Conservation (phyloP, 2,113 vertebrate species). For the Oncorhynchus clarkii region DNA sequence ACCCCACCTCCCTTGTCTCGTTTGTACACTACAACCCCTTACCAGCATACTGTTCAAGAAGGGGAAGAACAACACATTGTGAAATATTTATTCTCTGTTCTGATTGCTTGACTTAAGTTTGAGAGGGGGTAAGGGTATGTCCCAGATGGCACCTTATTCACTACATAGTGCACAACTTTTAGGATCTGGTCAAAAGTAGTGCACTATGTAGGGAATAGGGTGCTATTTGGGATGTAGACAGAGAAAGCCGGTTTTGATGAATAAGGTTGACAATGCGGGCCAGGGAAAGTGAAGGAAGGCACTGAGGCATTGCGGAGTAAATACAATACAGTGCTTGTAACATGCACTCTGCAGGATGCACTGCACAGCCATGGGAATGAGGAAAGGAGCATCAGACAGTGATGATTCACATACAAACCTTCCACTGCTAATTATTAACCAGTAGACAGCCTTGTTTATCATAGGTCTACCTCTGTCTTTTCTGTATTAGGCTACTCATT, state of each 20-base stretch:
- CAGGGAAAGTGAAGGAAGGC: background rate
- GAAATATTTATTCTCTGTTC: slow-evolving; percentile 3
- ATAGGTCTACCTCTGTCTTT: background rate
- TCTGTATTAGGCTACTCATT: background rate
- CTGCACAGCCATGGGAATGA: slow-evolving; percentile 2
- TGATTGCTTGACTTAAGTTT: background rate
- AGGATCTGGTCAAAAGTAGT: too few species aligned
- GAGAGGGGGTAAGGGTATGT: too few species aligned
- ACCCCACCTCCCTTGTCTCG: background rate
- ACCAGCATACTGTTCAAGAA: background rate
- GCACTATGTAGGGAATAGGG: too few species aligned
- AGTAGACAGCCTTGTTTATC: background rate
- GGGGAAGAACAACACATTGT: background rate
- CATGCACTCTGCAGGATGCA: background rate
- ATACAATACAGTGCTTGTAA: slow-evolving; percentile 9
- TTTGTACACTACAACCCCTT: background rate
- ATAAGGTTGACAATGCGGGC: background rate
- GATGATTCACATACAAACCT: background rate
- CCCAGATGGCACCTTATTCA: too few species aligned
- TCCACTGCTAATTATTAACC: background rate
- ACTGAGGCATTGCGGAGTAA: background rate
- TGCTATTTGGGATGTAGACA: background rate
- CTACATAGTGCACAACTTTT: too few species aligned
- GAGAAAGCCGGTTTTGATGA: background rate
- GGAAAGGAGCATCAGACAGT: background rate